Evolutionary conservation across 2,888 invertebrate genomes (phyloP).

Genomic region (Calliopum simillimum): DNA sequence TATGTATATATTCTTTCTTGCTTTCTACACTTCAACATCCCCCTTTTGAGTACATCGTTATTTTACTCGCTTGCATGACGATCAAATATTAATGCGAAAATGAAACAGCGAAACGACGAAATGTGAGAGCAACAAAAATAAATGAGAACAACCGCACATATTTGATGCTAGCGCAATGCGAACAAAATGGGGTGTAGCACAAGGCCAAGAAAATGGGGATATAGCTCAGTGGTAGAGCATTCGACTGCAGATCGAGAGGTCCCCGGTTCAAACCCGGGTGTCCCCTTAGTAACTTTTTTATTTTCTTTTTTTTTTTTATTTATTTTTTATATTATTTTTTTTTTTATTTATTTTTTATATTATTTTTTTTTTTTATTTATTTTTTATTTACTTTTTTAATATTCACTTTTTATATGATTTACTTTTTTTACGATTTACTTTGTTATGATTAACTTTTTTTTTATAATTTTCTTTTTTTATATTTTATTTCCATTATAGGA

Average conservation of each 20-base stretch:
- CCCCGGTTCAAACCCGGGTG: conserved; percentile 59
- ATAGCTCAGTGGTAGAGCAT: conserved; percentile 64
- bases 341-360: conserved; percentile 3
- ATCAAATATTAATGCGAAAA: no score
- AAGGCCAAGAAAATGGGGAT: conserved; percentile 48
- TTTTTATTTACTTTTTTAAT: not conserved
- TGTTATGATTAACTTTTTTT: not conserved
- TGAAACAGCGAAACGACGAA: no score
- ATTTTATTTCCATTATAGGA: no score
- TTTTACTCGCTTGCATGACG: no score
- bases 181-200: conserved; percentile 49
- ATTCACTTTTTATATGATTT: not conserved
- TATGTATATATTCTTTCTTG: no score
- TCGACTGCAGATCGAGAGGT: conserved; percentile 64
- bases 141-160: no score
- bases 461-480: not conserved
- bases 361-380: not conserved
- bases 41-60: no score
- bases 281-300: conserved; percentile 44
- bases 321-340: not conserved
- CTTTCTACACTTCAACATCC: no score
- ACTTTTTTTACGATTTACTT: not conserved
- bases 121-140: no score
- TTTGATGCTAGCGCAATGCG: no score
- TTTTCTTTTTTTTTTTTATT: conserved; percentile 12